Base-by-base conservation (phyloP, 2,888 invertebrate species). In the Chrysolina haemoptera region DNA sequence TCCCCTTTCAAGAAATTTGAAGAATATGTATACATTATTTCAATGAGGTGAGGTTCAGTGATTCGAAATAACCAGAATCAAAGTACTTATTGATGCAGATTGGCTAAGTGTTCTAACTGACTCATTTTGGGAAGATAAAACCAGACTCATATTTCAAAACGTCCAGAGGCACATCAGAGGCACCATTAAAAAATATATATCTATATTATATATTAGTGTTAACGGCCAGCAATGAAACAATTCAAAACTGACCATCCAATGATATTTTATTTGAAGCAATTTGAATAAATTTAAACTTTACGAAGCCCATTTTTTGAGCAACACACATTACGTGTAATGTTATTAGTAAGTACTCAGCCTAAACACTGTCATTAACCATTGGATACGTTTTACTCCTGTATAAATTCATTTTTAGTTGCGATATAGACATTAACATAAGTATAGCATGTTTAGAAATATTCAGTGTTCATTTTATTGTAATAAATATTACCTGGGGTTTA, bases 371-470 rank as follows among this genome's bases (percentile, higher is more conserved):
- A 75, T 75, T 71, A 71, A 48, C 40, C 68, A 63, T 70, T 70
- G 66, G 68, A 62, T 64, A 74, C 74, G 71, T 74, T 74, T 71
- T 68, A 65, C 48, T 74, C 68, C 68, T 69, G 65, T 65, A 73
- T 73, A 69, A 69, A 72, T 72, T 72, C 67, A 68, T 72, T 72
- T 75, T 75, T 62, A 75, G 22, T 41, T 35, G 62, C 75, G 41
- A 69, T 71, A 74, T 70, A 74, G 74, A 75, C 71, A 71, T 71
- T 75, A 69, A 53, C 62, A 75, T 68, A 68, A 74, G 68, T 72
- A 72, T 72, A 72, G 72, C 68, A 63, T 62, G 43, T 62, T 48
- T n/a, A 59, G 59, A n/a, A 59, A 59, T 59, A 59, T 59, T 59
- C n/a, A n/a, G n/a, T n/a, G n/a, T n/a, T n/a, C n/a, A n/a, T n/a